Percentiles rank a stretch among this genome's conserved stretches.
phyloP scores from a whole-genome alignment of 2,888 invertebrate genomes.

The Drosophila gaucha region DNA sequence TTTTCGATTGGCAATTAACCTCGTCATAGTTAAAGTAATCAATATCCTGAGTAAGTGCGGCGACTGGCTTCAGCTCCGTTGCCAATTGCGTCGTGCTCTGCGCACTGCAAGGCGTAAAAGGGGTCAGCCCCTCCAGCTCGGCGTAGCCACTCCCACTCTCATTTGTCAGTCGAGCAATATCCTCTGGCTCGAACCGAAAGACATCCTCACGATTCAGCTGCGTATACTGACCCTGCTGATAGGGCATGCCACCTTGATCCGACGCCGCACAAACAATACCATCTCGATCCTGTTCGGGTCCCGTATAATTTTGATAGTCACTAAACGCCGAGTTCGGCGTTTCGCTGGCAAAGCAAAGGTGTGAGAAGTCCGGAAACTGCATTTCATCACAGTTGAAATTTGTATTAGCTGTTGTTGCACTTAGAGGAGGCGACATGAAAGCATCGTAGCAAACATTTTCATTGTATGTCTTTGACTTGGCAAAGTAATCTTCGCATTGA shows the following conservation, averaged over 20 bases:
- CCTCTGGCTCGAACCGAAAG: conserved; percentile 85
- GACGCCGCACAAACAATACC: conserved; percentile 62
- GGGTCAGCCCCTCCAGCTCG: conserved; percentile 54
- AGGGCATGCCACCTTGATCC: conserved; percentile 55
- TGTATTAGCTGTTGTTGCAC: conserved; percentile 68
- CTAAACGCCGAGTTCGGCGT: conserved; percentile 84
- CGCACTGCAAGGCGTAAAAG: conserved; percentile 65
- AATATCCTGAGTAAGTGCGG: conserved; percentile 81
- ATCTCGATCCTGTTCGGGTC: conserved; percentile 59
- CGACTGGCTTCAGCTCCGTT: conserved; percentile 14
- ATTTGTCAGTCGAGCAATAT: conserved; percentile 83
- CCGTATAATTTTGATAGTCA: conserved; percentile 55
- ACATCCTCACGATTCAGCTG: conserved; percentile 80
- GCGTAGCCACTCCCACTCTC: conserved; percentile 27
- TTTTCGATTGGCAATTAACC: conserved; percentile 85
- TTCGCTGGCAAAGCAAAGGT: conserved; percentile 78
- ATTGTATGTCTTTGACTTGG: conserved; percentile 31
- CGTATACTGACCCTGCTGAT: conserved; percentile 73
- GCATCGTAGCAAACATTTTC: conserved; percentile 52
- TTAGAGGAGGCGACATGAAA: conserved; percentile 77
- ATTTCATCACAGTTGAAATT: conserved; percentile 70
- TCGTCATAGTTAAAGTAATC: conserved; percentile 85
- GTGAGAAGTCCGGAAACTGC: conserved; percentile 82
- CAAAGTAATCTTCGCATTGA: conserved; percentile 45
- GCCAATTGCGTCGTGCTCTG: conserved; percentile 3